Percentiles rank a stretch among this genome's conserved stretches.
Conservation (phyloP, 2,888 invertebrate genomes). For the Athalia cordata region DNA sequence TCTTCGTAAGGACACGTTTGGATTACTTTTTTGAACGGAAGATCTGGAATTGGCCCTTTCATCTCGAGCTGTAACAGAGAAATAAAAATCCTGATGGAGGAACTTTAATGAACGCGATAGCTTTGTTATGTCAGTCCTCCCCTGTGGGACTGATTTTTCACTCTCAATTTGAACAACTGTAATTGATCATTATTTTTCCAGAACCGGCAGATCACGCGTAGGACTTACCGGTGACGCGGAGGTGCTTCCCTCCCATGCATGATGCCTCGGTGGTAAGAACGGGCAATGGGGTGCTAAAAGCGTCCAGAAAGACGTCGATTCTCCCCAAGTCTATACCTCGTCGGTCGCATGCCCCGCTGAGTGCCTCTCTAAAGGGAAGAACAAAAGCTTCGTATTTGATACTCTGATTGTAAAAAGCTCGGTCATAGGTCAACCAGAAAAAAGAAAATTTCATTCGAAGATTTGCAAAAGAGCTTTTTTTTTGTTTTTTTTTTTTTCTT, state of each 20-base stretch:
- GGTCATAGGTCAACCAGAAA: no score
- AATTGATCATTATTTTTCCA: background rate
- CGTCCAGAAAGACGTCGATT: conserved; percentile 80
- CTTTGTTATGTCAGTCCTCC: no score
- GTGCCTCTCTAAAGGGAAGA: conserved; percentile 76
- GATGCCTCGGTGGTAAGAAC: conserved; percentile 79
- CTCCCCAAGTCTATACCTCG: conserved; percentile 79
- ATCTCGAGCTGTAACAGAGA: conserved; percentile 67
- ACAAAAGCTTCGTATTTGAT: background rate
- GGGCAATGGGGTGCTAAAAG: conserved; percentile 79
- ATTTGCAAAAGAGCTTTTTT: background rate
- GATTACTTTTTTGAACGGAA: conserved; percentile 66
- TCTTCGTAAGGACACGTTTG: conserved; percentile 69
- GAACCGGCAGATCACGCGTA: background rate
- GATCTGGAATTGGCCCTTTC: conserved; percentile 65
- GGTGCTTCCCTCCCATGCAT: conserved; percentile 80
- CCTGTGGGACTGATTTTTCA: no score
- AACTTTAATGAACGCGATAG: no score
- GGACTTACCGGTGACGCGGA: conserved; percentile 79
- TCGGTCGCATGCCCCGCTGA: conserved; percentile 79
- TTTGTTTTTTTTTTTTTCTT: background rate
- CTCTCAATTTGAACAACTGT: no score
- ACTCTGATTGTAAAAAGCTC: no score
- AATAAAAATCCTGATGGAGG: no score
- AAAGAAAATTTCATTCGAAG: no score